Percentiles rank a stretch among this genome's conserved stretches.
Evolutionary conservation across 2,888 invertebrate species (phyloP).

Genomic region (Cephus rjabovi): DNA sequence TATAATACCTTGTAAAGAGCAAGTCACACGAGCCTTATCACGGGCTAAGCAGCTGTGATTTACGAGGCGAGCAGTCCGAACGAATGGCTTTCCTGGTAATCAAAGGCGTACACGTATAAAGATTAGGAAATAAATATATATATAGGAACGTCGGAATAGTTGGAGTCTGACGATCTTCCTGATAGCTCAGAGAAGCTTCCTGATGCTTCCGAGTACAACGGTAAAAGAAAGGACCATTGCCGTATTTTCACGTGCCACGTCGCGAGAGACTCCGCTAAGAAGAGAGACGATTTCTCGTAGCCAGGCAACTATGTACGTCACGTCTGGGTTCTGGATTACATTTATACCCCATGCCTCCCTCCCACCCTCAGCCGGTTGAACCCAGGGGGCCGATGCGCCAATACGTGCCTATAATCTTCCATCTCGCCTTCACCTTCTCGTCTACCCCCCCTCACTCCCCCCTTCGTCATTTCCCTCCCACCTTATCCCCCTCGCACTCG

Average conservation of each 20-base stretch:
- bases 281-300: conserved; percentile 20
- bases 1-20: not conserved
- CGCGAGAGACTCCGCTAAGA: conserved; percentile 3
- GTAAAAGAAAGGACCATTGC: not conserved
- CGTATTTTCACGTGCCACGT: conserved; percentile 1
- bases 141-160: not conserved
- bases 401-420: conserved; percentile 64
- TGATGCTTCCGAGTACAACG: not conserved
- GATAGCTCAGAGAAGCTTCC: not conserved
- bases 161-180: not conserved
- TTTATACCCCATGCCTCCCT: conserved; percentile 49
- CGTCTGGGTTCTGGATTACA: conserved; percentile 64
- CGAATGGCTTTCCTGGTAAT: not conserved
- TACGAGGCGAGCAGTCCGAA: not conserved
- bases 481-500: conserved; percentile 13
- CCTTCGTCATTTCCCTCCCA: not conserved
- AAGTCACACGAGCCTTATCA: not conserved
- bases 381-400: conserved; percentile 62
- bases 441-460: conserved; percentile 9
- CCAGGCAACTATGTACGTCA: conserved; percentile 55
- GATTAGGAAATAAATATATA: not conserved
- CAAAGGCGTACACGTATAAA: not conserved
- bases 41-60: conserved; percentile 1
- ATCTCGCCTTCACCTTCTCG: conserved; percentile 20
- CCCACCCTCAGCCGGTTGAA: conserved; percentile 29